Conservation (phyloP, 2,797 vertebrate genomes). For the Pseudocheirus occidentalis region DNA sequence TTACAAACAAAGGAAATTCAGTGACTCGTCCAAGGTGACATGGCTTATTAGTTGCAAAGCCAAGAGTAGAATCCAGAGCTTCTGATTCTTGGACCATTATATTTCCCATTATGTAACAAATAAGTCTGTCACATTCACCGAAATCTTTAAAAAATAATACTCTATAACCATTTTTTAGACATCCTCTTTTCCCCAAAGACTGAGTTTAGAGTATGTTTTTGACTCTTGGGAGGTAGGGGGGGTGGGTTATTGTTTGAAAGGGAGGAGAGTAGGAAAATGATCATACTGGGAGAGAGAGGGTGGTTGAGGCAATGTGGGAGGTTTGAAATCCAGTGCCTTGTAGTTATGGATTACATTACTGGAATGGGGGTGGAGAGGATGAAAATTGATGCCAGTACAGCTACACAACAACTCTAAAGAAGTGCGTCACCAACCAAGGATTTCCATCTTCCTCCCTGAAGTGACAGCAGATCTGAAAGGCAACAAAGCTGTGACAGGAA, state of each 20-base stretch:
- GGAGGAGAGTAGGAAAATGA: background rate
- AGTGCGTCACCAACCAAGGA: background rate
- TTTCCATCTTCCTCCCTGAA: background rate
- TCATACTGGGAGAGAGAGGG: background rate
- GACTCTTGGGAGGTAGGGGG: slow-evolving; percentile 11
- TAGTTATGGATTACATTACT: slow-evolving; percentile 44
- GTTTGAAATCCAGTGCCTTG: slow-evolving; percentile 60
- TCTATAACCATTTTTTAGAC: slow-evolving; percentile 23
- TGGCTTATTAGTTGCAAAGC: background rate
- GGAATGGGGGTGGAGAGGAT: slow-evolving; percentile 24
- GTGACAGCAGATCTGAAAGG: slow-evolving; percentile 25
- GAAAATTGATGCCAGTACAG: slow-evolving; percentile 21
- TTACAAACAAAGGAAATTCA: background rate
- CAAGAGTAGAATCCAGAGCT: background rate
- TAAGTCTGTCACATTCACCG: background rate
- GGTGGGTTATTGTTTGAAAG: slow-evolving; percentile 30
- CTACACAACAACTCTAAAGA: background rate
- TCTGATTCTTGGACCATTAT: background rate
- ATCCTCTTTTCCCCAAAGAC: slow-evolving; percentile 36
- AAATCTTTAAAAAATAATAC: background rate
- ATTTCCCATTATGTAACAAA: background rate
- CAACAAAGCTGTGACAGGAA: background rate
- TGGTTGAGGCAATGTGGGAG: slow-evolving; percentile 54
- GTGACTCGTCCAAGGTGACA: background rate
- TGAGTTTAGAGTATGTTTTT: slow-evolving; percentile 6